Evolutionary conservation across 2,888 invertebrate species (phyloP).

Genomic region (Melieria picta): DNA sequence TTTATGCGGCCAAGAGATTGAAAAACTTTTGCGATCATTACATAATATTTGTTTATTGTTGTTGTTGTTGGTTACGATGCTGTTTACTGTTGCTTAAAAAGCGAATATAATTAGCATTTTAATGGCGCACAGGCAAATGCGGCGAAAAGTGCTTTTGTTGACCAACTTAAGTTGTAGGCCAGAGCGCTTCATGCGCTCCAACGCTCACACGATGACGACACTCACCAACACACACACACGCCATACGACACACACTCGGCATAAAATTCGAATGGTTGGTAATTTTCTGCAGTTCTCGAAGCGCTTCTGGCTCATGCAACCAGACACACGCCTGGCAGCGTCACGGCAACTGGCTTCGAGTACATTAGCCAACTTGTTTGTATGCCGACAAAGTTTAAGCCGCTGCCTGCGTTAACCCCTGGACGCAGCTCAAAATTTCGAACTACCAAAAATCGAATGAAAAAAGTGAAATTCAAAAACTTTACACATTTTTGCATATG

Average conservation of each 20-base stretch:
- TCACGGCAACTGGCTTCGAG: background rate
- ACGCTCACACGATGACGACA: conserved; percentile 17
- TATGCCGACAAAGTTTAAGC: conserved; percentile 29
- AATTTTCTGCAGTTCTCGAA: too few species aligned
- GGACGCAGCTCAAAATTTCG: too few species aligned
- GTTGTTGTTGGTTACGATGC: too few species aligned
- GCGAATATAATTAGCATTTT: conserved; percentile 27
- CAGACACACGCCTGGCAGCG: too few species aligned
- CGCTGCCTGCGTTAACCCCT: background rate
- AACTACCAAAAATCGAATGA: conserved; percentile 9
- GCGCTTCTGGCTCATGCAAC: too few species aligned
- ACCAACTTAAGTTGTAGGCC: conserved; percentile 30
- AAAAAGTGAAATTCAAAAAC: conserved; percentile 22
- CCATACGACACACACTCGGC: background rate
- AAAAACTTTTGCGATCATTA: too few species aligned
- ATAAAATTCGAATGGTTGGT: too few species aligned
- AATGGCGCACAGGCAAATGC: conserved; percentile 5
- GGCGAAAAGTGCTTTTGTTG: conserved; percentile 8
- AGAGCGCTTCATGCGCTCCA: conserved; percentile 25
- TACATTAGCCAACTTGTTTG: conserved; percentile 25
- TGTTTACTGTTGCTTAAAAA: too few species aligned
- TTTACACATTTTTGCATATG: conserved; percentile 34
- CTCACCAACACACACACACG: conserved; percentile 16
- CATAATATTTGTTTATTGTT: too few species aligned
- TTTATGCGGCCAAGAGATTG: too few species aligned